Evolutionary conservation across 1,140 invertebrate genomes (phyloP), one percentile per base, ranked within the genome.

Genomic region (Liolophura sinensis): DNA sequence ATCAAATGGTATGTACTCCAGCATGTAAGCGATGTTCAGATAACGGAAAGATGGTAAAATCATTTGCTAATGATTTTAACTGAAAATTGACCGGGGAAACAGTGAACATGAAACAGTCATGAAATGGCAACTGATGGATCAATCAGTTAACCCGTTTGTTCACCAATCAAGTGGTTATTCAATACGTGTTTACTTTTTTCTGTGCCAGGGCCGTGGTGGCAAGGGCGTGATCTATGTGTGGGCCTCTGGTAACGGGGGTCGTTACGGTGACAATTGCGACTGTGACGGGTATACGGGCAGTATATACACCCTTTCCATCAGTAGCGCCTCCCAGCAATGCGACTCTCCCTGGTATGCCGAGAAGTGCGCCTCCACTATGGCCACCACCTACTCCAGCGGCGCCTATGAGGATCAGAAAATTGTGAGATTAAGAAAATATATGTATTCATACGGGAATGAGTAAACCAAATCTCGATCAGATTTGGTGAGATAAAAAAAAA

Each of bases 241-340:
- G 97, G 97, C 97, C 1, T 97, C 95, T 9, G 97, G 97, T 15
- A 99, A 99, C 82, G 97, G 97, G 40, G 97, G 97, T 18, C 89
- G 94, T 59, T 91, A 96, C 78, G 93, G 93, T 9, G 97, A 99
- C 78, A 97, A 95, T 6, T 99, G 97, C 82, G 98, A 98, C 83
- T 99, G 97, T 87, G 97, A 99, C 83, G 97, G 97, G 16, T 99
- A 99, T 83, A 98, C 96, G 16, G 98, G 98, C 77, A 97, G 94
- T 74, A 98, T 99, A 77, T 98, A 98, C 84, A 99, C 97, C 0
- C 84, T 99, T 31, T 97, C 95, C 62, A 98, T 99, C 74, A 97
- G 93, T 22, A 97, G 94, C 78, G 96, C 96, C 0, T 98, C 96
- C 0, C 96, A 99, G 86, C 94, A 95, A 73, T 95, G 74, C 27